Percentiles rank a stretch among this genome's conserved stretches.
Evolutionary conservation across 2,113 vertebrate species (phyloP).

Genomic region (Asarcornis scutulata): DNA sequence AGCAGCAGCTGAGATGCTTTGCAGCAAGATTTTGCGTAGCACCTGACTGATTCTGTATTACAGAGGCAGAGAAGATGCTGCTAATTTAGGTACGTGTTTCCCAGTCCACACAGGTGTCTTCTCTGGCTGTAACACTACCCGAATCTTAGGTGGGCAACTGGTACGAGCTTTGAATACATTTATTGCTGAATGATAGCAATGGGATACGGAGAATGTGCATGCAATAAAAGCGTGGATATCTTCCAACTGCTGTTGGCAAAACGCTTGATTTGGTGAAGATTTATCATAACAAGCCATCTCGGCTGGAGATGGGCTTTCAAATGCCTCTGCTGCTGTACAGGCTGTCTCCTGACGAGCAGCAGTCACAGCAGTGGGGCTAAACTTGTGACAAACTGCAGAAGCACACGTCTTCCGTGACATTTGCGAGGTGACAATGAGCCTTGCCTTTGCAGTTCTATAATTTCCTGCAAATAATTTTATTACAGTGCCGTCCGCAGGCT

Average conservation of each 20-base stretch:
- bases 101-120: neutral
- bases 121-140: neutral
- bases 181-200: neutral
- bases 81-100: neutral
- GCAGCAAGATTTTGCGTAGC: neutral
- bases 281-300: conserved; percentile 2
- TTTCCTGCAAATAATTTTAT: neutral
- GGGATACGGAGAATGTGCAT: neutral
- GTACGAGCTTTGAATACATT: neutral
- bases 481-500: neutral
- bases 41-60: neutral
- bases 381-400: neutral
- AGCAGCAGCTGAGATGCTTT: neutral
- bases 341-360: neutral
- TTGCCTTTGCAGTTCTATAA: neutral
- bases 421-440: neutral
- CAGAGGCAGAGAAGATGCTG: neutral
- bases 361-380: neutral
- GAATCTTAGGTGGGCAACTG: neutral
- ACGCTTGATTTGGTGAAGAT: neutral
- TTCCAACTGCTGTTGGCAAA: conserved; percentile 34
- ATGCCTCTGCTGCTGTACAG: neutral
- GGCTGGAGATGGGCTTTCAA: neutral
- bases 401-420: neutral
- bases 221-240: neutral